Conservation (phyloP, 2,888 invertebrate species). For the Gastracanthus pulcherrimus region DNA sequence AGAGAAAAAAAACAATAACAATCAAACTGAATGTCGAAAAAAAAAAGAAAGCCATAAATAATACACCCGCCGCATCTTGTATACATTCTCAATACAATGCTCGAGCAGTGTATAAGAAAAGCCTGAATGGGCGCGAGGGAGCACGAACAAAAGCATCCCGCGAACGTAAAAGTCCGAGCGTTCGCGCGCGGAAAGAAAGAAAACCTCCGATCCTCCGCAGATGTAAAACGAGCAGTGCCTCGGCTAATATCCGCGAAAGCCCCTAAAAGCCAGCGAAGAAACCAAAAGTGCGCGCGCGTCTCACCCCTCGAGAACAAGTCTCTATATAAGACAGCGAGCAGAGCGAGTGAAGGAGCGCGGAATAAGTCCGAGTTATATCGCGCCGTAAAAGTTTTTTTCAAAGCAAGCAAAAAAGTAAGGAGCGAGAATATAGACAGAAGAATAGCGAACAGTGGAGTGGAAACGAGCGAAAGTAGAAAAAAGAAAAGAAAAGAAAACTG, state of each 20-base stretch:
- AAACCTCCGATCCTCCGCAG: background rate
- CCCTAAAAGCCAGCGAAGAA: too few relatives aligned
- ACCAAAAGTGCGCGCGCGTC: too few relatives aligned
- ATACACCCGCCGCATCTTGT: too few relatives aligned
- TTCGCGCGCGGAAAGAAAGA: too few relatives aligned
- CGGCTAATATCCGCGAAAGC: conserved; percentile 32
- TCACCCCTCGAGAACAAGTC: too few relatives aligned
- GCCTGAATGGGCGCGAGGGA: background rate
- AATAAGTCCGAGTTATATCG: background rate
- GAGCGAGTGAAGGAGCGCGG: background rate
- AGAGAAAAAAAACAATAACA: background rate
- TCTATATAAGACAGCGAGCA: too few relatives aligned
- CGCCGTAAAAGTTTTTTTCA: conserved; percentile 28
- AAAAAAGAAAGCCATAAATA: background rate
- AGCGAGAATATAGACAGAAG: background rate
- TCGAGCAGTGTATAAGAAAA: conserved; percentile 6
- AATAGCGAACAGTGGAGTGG: background rate
- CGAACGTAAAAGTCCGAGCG: background rate
- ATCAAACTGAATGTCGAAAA: background rate
- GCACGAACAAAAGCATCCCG: background rate
- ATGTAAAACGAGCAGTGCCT: conserved; percentile 29
- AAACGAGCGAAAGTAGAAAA: background rate
- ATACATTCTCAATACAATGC: background rate
- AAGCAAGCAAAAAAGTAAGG: too few relatives aligned
- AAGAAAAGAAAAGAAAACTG: background rate